Percentiles rank a stretch among this genome's conserved stretches.
Evolutionary conservation across 2,888 invertebrate species (phyloP).

Genomic region (Amphipyra tragopoginis): DNA sequence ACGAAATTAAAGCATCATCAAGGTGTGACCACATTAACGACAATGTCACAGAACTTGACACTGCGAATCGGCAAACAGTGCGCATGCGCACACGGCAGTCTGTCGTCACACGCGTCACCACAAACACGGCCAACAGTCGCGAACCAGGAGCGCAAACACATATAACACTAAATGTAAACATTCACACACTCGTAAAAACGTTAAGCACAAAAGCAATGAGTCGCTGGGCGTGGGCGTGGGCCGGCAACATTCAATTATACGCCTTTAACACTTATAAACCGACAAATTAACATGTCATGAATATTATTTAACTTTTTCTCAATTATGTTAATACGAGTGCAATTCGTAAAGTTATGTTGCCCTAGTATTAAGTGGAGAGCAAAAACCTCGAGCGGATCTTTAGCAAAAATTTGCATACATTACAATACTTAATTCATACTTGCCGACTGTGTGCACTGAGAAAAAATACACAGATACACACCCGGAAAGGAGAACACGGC

Average conservation of each 20-base stretch:
- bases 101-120: slow-evolving; percentile 7
- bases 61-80: slow-evolving; percentile 24
- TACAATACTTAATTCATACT: slow-evolving; percentile 79
- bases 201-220: slow-evolving; percentile 65
- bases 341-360: slow-evolving; percentile 71
- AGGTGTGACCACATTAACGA: slow-evolving; percentile 9
- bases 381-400: slow-evolving; percentile 78
- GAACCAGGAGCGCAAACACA: slow-evolving; percentile 43
- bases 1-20: slow-evolving; percentile 11
- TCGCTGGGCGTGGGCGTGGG: slow-evolving; percentile 56
- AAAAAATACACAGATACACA: slow-evolving; percentile 67
- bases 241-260: slow-evolving; percentile 80
- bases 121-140: slow-evolving; percentile 11
- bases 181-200: slow-evolving; percentile 63
- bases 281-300: slow-evolving; percentile 87
- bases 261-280: slow-evolving; percentile 82
- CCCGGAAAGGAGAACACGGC: slow-evolving; percentile 71
- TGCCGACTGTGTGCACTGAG: slow-evolving; percentile 58
- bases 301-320: slow-evolving; percentile 86
- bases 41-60: slow-evolving; percentile 18
- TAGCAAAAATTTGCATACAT: slow-evolving; percentile 83
- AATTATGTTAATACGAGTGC: slow-evolving; percentile 78
- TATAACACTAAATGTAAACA: slow-evolving; percentile 59
- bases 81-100: slow-evolving; percentile 11
- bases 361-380: slow-evolving; percentile 81